Evolutionary conservation across 2,113 vertebrate species (phyloP).

Genomic region (Carassius gibelio): DNA sequence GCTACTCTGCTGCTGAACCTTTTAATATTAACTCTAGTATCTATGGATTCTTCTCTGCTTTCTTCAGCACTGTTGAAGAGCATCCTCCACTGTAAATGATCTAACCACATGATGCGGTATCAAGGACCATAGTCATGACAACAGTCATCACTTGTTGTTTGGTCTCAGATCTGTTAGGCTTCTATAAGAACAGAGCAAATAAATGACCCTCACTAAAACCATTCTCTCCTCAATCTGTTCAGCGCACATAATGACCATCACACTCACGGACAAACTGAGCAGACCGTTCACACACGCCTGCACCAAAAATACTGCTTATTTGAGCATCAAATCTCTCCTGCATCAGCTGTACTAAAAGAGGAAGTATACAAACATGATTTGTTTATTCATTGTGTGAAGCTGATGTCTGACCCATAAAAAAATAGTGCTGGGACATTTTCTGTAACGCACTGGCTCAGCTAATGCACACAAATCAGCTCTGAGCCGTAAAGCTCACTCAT

Average conservation of each 20-base stretch:
- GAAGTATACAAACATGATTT: not conserved
- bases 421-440: slow-evolving; percentile 10
- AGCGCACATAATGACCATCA: not conserved
- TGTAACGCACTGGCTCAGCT: not conserved
- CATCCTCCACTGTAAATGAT: slow-evolving; percentile 15
- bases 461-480: slow-evolving; percentile 22
- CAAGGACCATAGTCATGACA: slow-evolving; percentile 6
- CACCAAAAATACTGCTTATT: not conserved
- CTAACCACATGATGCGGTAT: not conserved
- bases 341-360: not conserved
- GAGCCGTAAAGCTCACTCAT: slow-evolving; percentile 1
- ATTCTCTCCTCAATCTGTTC: slow-evolving; percentile 3
- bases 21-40: not conserved
- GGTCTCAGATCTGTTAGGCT: not conserved
- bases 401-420: slow-evolving; percentile 11
- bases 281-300: not conserved
- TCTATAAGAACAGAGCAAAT: not conserved
- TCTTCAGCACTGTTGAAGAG: not conserved
- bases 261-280: not conserved
- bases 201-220: not conserved
- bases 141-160: slow-evolving; percentile 15
- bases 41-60: not conserved
- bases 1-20: not conserved
- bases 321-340: not conserved
- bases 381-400: not conserved